A percentile compares a stretch with the other conserved stretches of the same genome.
Conservation (phyloP, 2,113 vertebrate species). For the Rhynchomys soricoides region DNA sequence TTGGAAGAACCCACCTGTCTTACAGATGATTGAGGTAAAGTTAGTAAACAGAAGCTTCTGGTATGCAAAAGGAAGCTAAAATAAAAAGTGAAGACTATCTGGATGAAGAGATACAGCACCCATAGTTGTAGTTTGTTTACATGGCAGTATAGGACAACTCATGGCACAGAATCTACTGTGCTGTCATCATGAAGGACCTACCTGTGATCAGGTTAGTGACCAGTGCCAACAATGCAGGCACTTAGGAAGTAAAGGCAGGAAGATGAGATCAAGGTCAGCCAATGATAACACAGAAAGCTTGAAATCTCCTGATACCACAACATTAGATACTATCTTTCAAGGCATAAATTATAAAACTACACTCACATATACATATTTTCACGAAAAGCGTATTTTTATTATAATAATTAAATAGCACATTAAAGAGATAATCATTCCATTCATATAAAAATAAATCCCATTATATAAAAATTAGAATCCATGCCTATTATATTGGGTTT, state of each 20-base stretch:
- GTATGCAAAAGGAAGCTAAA: background rate
- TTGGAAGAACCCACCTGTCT: background rate
- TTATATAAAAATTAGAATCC: background rate
- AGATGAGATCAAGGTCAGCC: background rate
- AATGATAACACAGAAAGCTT: background rate
- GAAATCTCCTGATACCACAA: background rate
- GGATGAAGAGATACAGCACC: too few relatives aligned
- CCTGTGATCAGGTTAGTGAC: background rate
- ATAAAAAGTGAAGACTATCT: background rate
- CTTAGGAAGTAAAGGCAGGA: background rate
- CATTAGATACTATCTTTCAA: background rate
- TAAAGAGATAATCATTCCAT: background rate
- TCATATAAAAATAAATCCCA: background rate
- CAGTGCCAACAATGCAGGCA: background rate
- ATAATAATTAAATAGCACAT: background rate
- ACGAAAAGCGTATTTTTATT: background rate
- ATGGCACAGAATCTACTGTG: too few relatives aligned
- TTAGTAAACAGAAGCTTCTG: too few relatives aligned
- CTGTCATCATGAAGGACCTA: background rate
- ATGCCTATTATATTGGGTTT: background rate
- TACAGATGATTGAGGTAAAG: background rate
- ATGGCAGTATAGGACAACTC: background rate
- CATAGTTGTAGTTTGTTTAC: background rate
- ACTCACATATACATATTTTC: background rate
- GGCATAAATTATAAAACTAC: background rate